These are phyloP conservation scores for Mustelus asterias DNA, from an alignment of 2,113 vertebrate species.

Conservation along the genomic window DNA sequence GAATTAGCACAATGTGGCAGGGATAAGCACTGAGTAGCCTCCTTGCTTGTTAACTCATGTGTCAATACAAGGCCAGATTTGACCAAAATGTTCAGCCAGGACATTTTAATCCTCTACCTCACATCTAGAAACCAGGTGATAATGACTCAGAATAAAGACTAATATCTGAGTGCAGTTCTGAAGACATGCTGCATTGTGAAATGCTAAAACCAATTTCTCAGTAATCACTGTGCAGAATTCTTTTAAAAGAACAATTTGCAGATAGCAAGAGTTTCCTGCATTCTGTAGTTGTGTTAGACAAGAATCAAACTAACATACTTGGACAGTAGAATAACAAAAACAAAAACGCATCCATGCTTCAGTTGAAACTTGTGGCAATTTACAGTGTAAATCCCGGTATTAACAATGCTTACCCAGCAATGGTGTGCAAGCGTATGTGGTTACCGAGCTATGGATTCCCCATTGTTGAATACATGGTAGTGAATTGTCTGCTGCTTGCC, in stretches of 20 bases:
- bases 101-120: neutral
- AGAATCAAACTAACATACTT: neutral
- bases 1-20: neutral
- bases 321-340: neutral
- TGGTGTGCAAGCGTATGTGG: neutral
- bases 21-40: neutral
- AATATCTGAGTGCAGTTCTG: neutral
- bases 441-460: too few species aligned
- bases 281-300: neutral
- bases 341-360: neutral
- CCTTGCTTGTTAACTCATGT: neutral
- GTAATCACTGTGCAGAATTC: neutral
- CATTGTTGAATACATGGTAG: neutral
- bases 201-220: neutral
- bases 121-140: neutral
- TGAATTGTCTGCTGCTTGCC: neutral
- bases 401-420: conserved; percentile 45
- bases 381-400: neutral
- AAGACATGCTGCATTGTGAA: neutral
- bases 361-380: neutral
- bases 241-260: neutral
- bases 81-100: neutral
- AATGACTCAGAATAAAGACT: neutral
- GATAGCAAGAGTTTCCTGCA: neutral
- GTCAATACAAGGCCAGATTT: neutral